These are phyloP conservation scores for Diadema setosum DNA, from an alignment of 35 echinoderm and acorn worm species.

Conservation along the genomic window DNA sequence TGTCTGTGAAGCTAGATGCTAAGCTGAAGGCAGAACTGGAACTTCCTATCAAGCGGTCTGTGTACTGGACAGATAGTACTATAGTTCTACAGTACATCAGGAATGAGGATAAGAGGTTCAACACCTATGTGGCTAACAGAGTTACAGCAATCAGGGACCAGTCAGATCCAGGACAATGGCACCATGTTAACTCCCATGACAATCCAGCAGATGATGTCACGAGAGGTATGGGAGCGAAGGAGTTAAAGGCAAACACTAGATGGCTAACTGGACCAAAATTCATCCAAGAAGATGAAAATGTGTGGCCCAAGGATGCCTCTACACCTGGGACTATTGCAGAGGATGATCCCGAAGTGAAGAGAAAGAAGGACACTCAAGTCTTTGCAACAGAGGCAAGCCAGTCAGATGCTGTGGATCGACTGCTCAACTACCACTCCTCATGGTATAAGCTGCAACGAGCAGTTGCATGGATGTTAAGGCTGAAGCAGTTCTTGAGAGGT, in stretches of 20 bases:
- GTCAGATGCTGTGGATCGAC: not conserved
- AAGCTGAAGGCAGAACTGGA: conserved; percentile 27
- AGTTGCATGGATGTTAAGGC: conserved; percentile 11
- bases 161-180: not conserved
- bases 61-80: conserved; percentile 54
- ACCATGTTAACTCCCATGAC: not conserved
- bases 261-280: not conserved
- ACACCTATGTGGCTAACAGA: conserved; percentile 47
- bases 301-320: not conserved
- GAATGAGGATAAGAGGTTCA: conserved; percentile 40
- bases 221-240: not conserved
- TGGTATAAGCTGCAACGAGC: not conserved
- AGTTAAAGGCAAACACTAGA: not conserved
- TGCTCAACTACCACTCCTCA: not conserved
- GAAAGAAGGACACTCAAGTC: not conserved
- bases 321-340: not conserved
- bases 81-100: conserved; percentile 46
- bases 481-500: not conserved
- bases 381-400: not conserved
- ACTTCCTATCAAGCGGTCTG: not conserved
- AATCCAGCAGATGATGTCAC: conserved; percentile 38
- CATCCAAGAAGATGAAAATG: not conserved
- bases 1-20: conserved; percentile 43
- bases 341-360: conserved; percentile 19
- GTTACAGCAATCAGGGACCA: not conserved